Evolutionary conservation across 1,140 invertebrate species (phyloP).

Genomic region (Wiebesia pumilae): DNA sequence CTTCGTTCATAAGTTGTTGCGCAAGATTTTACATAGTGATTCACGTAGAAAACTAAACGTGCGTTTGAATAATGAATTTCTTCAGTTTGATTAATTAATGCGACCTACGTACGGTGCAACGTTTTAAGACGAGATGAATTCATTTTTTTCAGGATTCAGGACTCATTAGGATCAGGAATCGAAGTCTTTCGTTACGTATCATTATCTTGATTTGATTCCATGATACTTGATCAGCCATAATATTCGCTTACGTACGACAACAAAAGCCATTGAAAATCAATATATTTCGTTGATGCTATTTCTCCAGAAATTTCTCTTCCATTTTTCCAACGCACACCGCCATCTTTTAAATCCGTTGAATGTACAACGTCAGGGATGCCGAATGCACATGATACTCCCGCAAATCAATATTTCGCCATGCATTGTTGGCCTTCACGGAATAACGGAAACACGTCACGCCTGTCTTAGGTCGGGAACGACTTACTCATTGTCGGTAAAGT

Average conservation of each 20-base stretch:
- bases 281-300: neutral
- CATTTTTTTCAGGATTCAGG: too few relatives aligned
- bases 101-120: too few relatives aligned
- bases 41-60: too few relatives aligned
- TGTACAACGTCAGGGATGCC: neutral
- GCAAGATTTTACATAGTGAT: too few relatives aligned
- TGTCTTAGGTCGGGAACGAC: constrained; percentile 30
- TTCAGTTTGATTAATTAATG: too few relatives aligned
- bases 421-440: constrained; percentile 36
- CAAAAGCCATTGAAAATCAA: neutral
- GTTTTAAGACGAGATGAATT: too few relatives aligned
- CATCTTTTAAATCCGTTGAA: neutral
- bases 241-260: neutral
- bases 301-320: neutral
- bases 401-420: constrained; percentile 49
- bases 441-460: constrained; percentile 44
- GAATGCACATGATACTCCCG: constrained; percentile 26
- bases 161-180: too few relatives aligned
- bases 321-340: neutral
- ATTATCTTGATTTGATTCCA: neutral
- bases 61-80: too few relatives aligned
- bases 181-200: too few relatives aligned
- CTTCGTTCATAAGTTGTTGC: too few relatives aligned
- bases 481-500: constrained; percentile 12
- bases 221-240: neutral